These are phyloP conservation scores for Melanostigma gelatinosum DNA, from an alignment of 2,113 vertebrate genomes.

Conservation along the genomic window DNA sequence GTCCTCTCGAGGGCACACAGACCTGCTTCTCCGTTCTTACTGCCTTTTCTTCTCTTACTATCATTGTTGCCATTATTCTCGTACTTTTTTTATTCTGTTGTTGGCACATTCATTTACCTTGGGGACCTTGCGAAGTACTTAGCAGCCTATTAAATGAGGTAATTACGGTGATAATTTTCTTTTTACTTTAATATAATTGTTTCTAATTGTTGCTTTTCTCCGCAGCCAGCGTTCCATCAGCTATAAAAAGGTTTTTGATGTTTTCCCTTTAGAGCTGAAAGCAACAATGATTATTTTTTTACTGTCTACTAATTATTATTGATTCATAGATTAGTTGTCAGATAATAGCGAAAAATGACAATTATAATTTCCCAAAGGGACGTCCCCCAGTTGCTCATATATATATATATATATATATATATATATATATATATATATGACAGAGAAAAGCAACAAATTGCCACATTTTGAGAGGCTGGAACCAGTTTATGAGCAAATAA, in stretches of 20 bases:
- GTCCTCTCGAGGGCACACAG: neutral
- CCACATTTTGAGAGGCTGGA: neutral
- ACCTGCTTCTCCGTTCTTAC: neutral
- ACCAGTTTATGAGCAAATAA: neutral
- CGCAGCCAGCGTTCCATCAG: too few relatives aligned
- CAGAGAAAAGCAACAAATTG: neutral
- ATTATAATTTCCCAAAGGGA: neutral
- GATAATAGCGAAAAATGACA: neutral
- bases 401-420: constrained; percentile 1
- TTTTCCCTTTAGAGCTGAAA: neutral
- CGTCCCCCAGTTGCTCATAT: neutral
- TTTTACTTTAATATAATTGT: neutral
- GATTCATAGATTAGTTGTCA: neutral
- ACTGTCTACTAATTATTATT: neutral
- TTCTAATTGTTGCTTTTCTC: neutral
- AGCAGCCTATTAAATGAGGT: constrained; percentile 1
- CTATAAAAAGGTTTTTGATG: neutral
- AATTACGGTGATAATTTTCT: neutral
- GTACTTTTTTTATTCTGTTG: too few relatives aligned
- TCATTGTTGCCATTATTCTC: neutral
- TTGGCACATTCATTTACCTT: neutral
- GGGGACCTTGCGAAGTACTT: neutral
- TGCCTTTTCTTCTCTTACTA: neutral
- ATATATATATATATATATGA: neutral
- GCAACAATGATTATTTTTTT: neutral